Evolutionary conservation across 1,140 invertebrate genomes (phyloP), one percentile per base, ranked within the genome.

Genomic region (Melanaphis sacchari): DNA sequence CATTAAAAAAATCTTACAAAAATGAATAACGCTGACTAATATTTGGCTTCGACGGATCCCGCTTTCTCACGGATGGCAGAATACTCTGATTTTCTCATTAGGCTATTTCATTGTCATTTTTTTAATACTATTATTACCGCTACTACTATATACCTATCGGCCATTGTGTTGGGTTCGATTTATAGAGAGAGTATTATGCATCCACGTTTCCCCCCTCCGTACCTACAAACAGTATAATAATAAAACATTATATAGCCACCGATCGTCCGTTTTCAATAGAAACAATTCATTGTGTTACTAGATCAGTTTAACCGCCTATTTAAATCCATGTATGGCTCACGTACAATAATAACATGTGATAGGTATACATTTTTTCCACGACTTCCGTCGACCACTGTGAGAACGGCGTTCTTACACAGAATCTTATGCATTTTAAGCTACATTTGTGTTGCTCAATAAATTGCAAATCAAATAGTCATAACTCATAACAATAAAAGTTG

Each of bases 21-120:
- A 93, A 93, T 85, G 91, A 93, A 93, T 93, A 93, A 93, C 91
- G 91, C 91, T 93, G 91, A 93, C 91, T 93, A 93, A 93, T 93
- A 84, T 93, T 93, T 93, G 81, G 81, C 81, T 93, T 85, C 46
- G 31, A 85, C n/a, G 46, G 81, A 93, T 84, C 46, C 91, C 81
- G 91, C 91, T 93, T 93, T 93, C 91, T 93, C 91, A 93, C 91
- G 91, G 91, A 93, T 85, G 91, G 91, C 91, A 92, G 91, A 92
- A 92, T 93, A 93, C 91, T 93, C 46, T 40, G 91, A 93, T 93
- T 93, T 92, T 93, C 91, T 93, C 91, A 93, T 93, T 93, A 93
- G 91, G 91, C 91, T 93, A 85, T 93, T 93, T 84, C 91, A 93
- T 93, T 93, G 91, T 93, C 81, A 93, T 93, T 82, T 93, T 92